phyloP scores from a whole-genome alignment of 1,140 invertebrate species.

The Littorina saxatilis region DNA sequence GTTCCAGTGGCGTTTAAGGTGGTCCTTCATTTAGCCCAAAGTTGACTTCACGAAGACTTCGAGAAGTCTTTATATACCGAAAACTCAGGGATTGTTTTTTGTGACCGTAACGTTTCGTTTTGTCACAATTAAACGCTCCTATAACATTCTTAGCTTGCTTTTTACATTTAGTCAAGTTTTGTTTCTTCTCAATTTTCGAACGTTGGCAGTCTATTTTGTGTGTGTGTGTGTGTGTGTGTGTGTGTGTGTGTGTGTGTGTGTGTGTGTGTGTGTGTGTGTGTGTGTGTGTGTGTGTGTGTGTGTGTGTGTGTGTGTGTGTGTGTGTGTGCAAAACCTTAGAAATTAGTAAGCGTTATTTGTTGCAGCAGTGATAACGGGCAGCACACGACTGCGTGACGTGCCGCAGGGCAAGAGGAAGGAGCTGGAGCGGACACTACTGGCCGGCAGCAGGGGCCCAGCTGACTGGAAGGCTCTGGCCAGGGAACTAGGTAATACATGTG shows the following conservation, averaged over 20 bases:
- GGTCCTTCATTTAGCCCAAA: too few relatives aligned
- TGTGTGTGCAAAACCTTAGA: too few relatives aligned
- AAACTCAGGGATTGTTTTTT: too few relatives aligned
- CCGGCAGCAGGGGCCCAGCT: conserved; percentile 28
- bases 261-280: conserved; percentile 3
- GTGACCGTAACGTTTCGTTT: too few relatives aligned
- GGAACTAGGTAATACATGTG: conserved; percentile 63
- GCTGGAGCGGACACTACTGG: conserved; percentile 51
- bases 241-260: neutral
- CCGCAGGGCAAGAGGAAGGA: conserved; percentile 58
- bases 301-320: conserved; percentile 17
- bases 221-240: conserved; percentile 1
- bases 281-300: conserved; percentile 16
- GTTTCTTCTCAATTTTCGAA: neutral
- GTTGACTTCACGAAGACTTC: too few relatives aligned
- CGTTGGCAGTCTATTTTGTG: neutral
- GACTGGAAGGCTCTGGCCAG: conserved; percentile 62
- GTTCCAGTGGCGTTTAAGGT: too few relatives aligned
- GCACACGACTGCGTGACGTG: conserved; percentile 57
- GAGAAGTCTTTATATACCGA: too few relatives aligned
- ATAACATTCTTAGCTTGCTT: neutral
- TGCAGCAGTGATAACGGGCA: conserved; percentile 53
- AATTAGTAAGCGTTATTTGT: too few relatives aligned
- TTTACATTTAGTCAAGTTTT: too few relatives aligned
- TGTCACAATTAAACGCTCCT: too few relatives aligned